Conservation (phyloP, 2,888 invertebrate species). For the Frankliniella intonsa region DNA sequence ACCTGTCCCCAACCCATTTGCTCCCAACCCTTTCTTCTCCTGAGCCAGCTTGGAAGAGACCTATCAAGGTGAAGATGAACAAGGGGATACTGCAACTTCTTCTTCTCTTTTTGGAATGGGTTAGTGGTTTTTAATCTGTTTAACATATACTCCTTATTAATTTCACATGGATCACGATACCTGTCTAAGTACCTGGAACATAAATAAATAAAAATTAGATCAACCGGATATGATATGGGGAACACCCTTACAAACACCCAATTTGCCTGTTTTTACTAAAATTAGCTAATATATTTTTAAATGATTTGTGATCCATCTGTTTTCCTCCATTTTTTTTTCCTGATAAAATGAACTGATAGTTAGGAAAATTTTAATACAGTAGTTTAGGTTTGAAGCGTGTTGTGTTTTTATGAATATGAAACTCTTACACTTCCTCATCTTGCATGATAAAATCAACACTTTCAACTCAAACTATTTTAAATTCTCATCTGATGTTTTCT, state of each 20-base stretch:
- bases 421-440: background rate
- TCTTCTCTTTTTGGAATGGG: slow-evolving; percentile 69
- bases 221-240: background rate
- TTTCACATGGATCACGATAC: slow-evolving; percentile 85
- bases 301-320: background rate
- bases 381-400: background rate
- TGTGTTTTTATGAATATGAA: background rate
- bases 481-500: no score
- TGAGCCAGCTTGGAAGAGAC: no score
- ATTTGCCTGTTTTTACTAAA: background rate
- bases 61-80: slow-evolving; percentile 48
- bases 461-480: slow-evolving; percentile 10
- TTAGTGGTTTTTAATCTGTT: slow-evolving; percentile 73
- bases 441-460: background rate
- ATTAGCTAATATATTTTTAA: background rate
- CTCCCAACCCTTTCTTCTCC: no score
- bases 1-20: no score
- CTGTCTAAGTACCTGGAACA: slow-evolving; percentile 75
- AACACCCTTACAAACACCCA: slow-evolving; percentile 1
- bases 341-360: no score
- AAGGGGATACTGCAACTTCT: slow-evolving; percentile 66
- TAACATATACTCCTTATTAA: slow-evolving; percentile 80
- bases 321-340: no score
- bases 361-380: no score
- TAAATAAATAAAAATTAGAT: slow-evolving; percentile 22